phyloP scores from a whole-genome alignment of 2,888 invertebrate species.

The Melangyna quadrimaculata region DNA sequence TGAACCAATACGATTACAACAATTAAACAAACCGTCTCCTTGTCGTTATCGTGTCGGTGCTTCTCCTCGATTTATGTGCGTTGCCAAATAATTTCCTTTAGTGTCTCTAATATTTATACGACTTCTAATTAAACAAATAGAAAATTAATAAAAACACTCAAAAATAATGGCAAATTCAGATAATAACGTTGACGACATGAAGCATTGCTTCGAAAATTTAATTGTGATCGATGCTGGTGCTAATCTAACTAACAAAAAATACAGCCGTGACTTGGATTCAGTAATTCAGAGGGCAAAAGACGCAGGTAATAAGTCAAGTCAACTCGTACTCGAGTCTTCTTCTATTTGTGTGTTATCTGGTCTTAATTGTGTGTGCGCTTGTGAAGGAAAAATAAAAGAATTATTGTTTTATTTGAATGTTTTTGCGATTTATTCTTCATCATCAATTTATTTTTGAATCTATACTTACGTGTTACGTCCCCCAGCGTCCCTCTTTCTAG shows the following conservation, averaged over 20 bases:
- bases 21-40: neutral
- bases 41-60: conserved; percentile 20
- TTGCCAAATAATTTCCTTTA: conserved; percentile 34
- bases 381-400: conserved; percentile 25
- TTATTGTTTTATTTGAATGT: conserved; percentile 32
- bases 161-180: conserved; percentile 73
- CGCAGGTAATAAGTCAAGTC: conserved; percentile 84
- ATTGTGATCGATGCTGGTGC: conserved; percentile 96
- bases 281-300: conserved; percentile 96
- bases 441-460: conserved; percentile 66
- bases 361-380: neutral
- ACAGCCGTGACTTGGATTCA: conserved; percentile 94
- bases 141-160: neutral
- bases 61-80: conserved; percentile 26
- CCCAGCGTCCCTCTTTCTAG: conserved; percentile 11
- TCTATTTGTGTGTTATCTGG: conserved; percentile 25
- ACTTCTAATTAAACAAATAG: conserved; percentile 32
- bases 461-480: neutral
- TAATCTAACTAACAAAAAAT: conserved; percentile 96
- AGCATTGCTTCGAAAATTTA: conserved; percentile 94
- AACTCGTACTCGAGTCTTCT: neutral
- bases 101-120: conserved; percentile 42
- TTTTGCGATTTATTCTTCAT: conserved; percentile 33
- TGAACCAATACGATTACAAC: conserved; percentile 19
- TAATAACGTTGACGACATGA: conserved; percentile 82